phyloP scores from a whole-genome alignment of 2,797 vertebrate genomes.

The Buceros bicornis region DNA sequence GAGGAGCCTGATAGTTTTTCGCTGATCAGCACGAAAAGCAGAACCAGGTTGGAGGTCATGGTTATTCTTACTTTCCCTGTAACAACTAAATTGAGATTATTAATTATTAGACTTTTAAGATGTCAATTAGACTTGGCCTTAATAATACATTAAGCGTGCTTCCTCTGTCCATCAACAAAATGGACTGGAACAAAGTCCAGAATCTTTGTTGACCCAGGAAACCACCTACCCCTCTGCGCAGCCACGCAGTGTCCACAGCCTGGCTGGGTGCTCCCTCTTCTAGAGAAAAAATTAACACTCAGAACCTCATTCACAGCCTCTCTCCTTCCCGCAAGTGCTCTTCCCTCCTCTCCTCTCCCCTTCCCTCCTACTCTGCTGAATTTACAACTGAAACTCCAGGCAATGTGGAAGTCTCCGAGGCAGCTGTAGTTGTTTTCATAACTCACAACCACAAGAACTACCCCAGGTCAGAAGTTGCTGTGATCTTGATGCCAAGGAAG shows the following conservation, averaged over 20 bases:
- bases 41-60: not conserved
- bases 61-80: not conserved
- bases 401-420: not conserved
- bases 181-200: not conserved
- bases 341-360: not conserved
- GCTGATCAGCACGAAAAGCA: not conserved
- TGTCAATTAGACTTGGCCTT: not conserved
- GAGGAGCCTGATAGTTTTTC: not conserved
- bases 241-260: not conserved
- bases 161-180: not conserved
- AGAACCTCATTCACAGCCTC: not conserved
- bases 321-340: not conserved
- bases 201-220: not conserved
- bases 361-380: not conserved
- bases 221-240: not conserved
- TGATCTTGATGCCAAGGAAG: not conserved
- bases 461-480: not conserved
- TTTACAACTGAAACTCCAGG: not conserved
- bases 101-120: not conserved
- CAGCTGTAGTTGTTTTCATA: not conserved
- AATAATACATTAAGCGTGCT: not conserved
- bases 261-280: not conserved
- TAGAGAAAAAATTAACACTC: not conserved
- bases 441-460: not conserved
- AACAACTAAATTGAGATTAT: not conserved